Evolutionary conservation across 1,140 invertebrate genomes (phyloP).

Genomic region (Aphelinus certus): DNA sequence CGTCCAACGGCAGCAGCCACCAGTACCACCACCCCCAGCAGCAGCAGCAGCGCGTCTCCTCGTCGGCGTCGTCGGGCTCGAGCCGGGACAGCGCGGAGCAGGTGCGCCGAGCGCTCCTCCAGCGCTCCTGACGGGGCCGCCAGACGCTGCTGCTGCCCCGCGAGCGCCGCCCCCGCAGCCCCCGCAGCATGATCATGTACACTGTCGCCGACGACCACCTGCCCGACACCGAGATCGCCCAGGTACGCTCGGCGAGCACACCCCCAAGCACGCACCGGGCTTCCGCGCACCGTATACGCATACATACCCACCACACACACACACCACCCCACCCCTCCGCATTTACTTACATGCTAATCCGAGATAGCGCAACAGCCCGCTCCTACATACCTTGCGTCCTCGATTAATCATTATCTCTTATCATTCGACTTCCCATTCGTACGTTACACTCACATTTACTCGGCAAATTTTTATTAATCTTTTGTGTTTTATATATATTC

Average conservation of each 20-base stretch:
- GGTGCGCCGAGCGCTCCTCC: background rate
- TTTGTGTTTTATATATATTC: too few relatives aligned
- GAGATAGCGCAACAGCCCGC: too few relatives aligned
- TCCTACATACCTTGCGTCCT: too few relatives aligned
- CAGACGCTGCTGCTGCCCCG: background rate
- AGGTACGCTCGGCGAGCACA: slow-evolving; percentile 50
- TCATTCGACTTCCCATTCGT: too few relatives aligned
- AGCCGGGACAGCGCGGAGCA: background rate
- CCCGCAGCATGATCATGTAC: slow-evolving; percentile 62
- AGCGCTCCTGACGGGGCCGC: background rate
- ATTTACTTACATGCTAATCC: background rate
- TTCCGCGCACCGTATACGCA: background rate
- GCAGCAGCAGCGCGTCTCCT: background rate
- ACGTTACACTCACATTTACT: too few relatives aligned
- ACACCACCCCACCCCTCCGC: background rate
- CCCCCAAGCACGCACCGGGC: background rate
- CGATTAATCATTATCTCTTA: too few relatives aligned
- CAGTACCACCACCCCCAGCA: background rate
- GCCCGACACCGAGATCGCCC: slow-evolving; percentile 63
- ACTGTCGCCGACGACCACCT: slow-evolving; percentile 63
- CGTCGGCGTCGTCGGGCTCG: background rate
- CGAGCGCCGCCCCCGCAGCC: background rate
- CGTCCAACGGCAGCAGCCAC: background rate
- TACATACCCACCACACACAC: background rate
- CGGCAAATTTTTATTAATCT: too few relatives aligned